A percentile compares a stretch with the other conserved stretches of the same genome.
Evolutionary conservation across 2,113 vertebrate genomes (phyloP).

Genomic region (Corythoichthys intestinalis): DNA sequence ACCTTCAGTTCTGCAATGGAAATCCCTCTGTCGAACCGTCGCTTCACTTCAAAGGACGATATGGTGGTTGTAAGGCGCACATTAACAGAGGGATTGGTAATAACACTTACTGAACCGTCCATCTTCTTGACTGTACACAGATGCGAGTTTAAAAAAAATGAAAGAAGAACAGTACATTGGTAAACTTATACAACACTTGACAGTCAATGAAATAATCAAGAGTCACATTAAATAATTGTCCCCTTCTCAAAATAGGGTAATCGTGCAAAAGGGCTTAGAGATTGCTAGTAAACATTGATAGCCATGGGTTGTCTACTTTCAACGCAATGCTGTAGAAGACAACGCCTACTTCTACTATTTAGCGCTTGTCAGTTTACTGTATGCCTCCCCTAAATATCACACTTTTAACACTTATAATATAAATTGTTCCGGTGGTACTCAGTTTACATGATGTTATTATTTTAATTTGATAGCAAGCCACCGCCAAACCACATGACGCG

Average conservation of each 20-base stretch:
- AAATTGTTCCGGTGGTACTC: neutral
- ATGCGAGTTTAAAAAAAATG: neutral
- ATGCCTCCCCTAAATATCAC: neutral
- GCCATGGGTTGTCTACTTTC: neutral
- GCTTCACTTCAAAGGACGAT: constrained; percentile 72
- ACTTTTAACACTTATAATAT: neutral
- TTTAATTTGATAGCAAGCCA: neutral
- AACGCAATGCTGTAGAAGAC: neutral
- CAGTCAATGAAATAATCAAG: too few relatives aligned
- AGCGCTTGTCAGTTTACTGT: too few relatives aligned
- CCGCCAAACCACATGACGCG: neutral
- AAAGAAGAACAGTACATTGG: neutral
- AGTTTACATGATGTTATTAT: neutral
- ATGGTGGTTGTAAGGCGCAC: constrained; percentile 80
- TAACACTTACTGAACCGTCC: constrained; percentile 66
- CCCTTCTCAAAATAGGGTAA: too few relatives aligned
- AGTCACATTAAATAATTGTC: neutral
- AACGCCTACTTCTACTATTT: neutral
- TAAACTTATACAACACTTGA: neutral
- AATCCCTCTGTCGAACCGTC: constrained; percentile 77
- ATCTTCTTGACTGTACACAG: constrained; percentile 42
- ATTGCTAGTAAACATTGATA: neutral
- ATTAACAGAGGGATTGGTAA: constrained; percentile 74
- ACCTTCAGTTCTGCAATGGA: constrained; percentile 85
- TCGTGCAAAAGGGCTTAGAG: neutral